These are phyloP conservation scores for Drosophila mettleri DNA, from an alignment of 2,888 invertebrate genomes.

Conservation along the genomic window DNA sequence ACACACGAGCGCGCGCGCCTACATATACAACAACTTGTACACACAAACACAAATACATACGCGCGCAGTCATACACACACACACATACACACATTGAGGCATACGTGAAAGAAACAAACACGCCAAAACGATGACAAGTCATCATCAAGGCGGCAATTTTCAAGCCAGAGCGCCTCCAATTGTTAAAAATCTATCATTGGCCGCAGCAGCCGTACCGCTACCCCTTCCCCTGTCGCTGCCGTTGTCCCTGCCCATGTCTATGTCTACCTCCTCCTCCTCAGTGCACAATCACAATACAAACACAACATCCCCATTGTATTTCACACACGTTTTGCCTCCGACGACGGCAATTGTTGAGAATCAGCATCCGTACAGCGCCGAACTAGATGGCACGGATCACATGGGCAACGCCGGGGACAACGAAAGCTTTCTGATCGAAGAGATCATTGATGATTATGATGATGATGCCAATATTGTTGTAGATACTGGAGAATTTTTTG, in stretches of 20 bases:
- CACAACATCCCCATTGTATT: constrained; percentile 74
- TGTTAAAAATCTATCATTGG: constrained; percentile 80
- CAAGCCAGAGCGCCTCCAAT: constrained; percentile 68
- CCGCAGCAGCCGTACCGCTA: constrained; percentile 78
- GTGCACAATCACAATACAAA: constrained; percentile 47
- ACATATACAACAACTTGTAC: constrained; percentile 35
- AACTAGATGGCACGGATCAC: constrained; percentile 68
- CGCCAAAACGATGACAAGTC: constrained; percentile 69
- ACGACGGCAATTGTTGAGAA: constrained; percentile 61
- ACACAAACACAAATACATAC: constrained; percentile 10
- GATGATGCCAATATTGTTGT: constrained; percentile 81
- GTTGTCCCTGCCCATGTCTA: constrained; percentile 38
- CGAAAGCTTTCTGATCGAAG: constrained; percentile 79
- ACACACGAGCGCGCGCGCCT: constrained; percentile 59
- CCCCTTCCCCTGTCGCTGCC: constrained; percentile 29
- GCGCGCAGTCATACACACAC: constrained; percentile 13
- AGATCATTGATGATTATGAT: constrained; percentile 81
- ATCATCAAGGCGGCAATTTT: constrained; percentile 75
- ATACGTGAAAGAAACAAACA: constrained; percentile 34
- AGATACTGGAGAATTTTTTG: constrained; percentile 79
- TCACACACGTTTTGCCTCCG: constrained; percentile 72
- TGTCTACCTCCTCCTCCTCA: constrained; percentile 43
- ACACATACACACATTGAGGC: constrained; percentile 27
- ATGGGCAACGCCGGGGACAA: constrained; percentile 60
- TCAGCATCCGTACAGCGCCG: constrained; percentile 69